These are phyloP conservation scores for Tragopan temminckii DNA, from an alignment of 2,797 vertebrate genomes.

Conservation along the genomic window DNA sequence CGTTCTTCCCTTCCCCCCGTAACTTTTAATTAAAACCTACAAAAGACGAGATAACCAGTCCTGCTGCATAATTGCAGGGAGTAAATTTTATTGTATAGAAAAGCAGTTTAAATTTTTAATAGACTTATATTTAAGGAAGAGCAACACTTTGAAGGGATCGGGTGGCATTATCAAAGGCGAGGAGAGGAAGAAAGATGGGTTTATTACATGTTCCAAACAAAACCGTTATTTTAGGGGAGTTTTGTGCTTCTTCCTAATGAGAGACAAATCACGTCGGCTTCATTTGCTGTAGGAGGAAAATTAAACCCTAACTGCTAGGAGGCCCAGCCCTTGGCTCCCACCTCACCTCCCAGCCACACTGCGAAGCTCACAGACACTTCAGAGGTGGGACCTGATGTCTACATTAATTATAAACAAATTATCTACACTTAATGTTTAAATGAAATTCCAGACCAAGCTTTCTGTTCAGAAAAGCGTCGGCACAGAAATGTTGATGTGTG, in stretches of 20 bases:
- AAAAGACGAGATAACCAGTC: slow-evolving; percentile 17
- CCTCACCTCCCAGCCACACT: slow-evolving; percentile 64
- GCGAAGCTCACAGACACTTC: slow-evolving; percentile 57
- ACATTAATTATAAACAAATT: slow-evolving; percentile 80
- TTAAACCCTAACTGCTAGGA: slow-evolving; percentile 60
- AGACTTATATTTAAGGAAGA: slow-evolving; percentile 41
- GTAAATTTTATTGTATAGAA: slow-evolving; percentile 41
- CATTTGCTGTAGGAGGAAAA: slow-evolving; percentile 37
- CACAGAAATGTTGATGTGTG: slow-evolving; percentile 60
- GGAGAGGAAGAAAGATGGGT: neutral
- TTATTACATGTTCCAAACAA: slow-evolving; percentile 16
- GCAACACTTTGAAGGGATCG: slow-evolving; percentile 30
- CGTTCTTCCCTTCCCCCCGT: neutral
- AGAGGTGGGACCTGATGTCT: slow-evolving; percentile 69
- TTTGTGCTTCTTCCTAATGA: slow-evolving; percentile 34
- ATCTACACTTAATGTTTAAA: slow-evolving; percentile 73
- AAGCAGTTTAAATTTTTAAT: slow-evolving; percentile 69
- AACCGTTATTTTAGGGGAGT: slow-evolving; percentile 35
- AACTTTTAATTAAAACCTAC: slow-evolving; percentile 72
- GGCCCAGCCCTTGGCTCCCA: slow-evolving; percentile 43
- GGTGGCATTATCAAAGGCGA: neutral
- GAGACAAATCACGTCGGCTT: slow-evolving; percentile 35
- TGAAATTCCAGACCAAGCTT: slow-evolving; percentile 74
- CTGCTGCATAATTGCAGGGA: slow-evolving; percentile 30
- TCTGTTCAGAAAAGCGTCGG: slow-evolving; percentile 63